Conservation (phyloP, 2,113 vertebrate species). For the Callopanchax toddi region DNA sequence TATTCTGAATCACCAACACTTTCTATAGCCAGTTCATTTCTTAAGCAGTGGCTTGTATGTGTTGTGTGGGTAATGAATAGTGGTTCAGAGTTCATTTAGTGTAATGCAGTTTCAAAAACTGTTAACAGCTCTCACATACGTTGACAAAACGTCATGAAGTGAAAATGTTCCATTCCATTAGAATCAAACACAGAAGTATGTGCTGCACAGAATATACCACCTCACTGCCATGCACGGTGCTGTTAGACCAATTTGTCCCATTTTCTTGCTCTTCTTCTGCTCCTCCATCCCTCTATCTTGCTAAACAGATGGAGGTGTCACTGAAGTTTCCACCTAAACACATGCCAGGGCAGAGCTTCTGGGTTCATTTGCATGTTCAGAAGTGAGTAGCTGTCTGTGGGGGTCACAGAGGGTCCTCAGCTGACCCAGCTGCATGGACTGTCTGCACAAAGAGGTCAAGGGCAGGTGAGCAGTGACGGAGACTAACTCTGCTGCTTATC, state of each 20-base stretch:
- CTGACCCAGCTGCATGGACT: conserved; percentile 48
- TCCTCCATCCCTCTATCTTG: conserved; percentile 14
- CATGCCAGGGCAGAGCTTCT: conserved; percentile 46
- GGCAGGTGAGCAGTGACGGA: conserved; percentile 53
- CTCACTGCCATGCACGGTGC: not conserved
- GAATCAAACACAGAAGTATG: not conserved
- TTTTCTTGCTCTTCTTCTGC: conserved; percentile 7
- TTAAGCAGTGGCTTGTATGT: not conserved
- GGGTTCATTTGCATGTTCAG: conserved; percentile 62
- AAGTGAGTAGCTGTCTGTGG: conserved; percentile 55
- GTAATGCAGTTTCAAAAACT: conserved; percentile 14
- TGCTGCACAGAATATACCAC: not conserved
- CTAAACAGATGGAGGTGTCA: conserved; percentile 77
- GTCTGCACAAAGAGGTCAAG: conserved; percentile 57
- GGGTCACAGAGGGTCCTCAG: conserved; percentile 51
- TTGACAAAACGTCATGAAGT: conserved; percentile 21
- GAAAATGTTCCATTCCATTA: conserved; percentile 11
- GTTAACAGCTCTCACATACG: conserved; percentile 13
- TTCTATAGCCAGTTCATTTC: conserved; percentile 8
- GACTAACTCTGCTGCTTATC: conserved; percentile 28
- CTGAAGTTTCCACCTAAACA: conserved; percentile 45
- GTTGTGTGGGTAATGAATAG: conserved; percentile 10
- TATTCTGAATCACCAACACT: not conserved
- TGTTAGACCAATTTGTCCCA: conserved; percentile 28
- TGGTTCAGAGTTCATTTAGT: conserved; percentile 10